Evolutionary conservation across 2,888 invertebrate species (phyloP), one percentile per base, ranked within the genome.

Genomic region (Tridacna crocea): DNA sequence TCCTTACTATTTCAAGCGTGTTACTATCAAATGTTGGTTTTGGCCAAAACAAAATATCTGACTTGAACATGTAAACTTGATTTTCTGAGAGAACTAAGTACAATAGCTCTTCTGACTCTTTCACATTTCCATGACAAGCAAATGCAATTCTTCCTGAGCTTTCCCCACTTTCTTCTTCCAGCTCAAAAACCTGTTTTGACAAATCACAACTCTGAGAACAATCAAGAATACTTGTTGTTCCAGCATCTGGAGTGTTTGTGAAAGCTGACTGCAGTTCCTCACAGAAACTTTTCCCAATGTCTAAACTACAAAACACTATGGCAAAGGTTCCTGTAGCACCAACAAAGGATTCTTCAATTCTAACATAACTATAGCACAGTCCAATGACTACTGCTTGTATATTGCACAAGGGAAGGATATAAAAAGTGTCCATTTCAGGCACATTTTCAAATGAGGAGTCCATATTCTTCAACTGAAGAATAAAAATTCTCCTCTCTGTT

Each of bases 271-370:
- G 87, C 75, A 93, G 77, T 15, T 85, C 84, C n/a, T 91, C 89
- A 55, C 91, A 85, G 83, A 93, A 93, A 2, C 87, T 83, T 75
- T 92, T 91, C 11, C 92, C 90, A 46, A 85, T 88, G 47, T 85
- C 86, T 0, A 90, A 78, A 79, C 92, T 92, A 61, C 89, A 77
- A 0, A 88, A 90, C 51, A 93, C 83, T 17, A 94, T 83, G 4
- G 90, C 91, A 84, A 93, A 92, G 24, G 92, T 92, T 19, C 93
- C 93, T 72, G 89, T 84, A 8, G 92, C 88, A 3, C 92, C 93
- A 22, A 93, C 91, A 81, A 92, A 94, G 0, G 93, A 91, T 81
- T 93, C 93, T 77, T 94, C 93, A 1, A 94, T 80, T 0, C 93
- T 87, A 11, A 94, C 72, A 82, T 89, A 93, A 51, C 91, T 89